Evolutionary conservation across 1,140 invertebrate species (phyloP), one percentile per base, ranked within the genome.

Genomic region (Heliothis subflexa): DNA sequence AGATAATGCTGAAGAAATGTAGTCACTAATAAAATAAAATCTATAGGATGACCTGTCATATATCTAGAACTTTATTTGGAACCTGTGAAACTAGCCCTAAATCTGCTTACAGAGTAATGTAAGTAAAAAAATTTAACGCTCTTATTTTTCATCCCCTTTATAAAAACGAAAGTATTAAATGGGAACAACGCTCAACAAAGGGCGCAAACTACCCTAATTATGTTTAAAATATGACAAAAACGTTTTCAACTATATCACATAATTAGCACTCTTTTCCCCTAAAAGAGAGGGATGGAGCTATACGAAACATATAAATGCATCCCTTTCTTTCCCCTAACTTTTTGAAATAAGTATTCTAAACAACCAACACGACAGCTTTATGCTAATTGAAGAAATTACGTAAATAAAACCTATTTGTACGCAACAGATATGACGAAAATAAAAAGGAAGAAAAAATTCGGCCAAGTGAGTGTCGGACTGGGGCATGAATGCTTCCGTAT

Each of bases 381-480:
- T 70, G 25, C 40, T 70, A 33, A 70, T 47, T 70, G 28, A 40
- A 9, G 5, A 70, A 70, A 70, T 54, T n/a, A 45, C 33, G 40
- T 16, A 64, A 55, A 64, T 40, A 33, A 33, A 70, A 52, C 18
- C 66, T 50, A 70, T 70, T 70, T 70, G 47, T 70, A 70, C 11
- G 47, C 66, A 18, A 70, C 47, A 52, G 49, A 33, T 70, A 54
- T 70, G 66, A 16, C 13, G 66, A 12, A 33, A 54, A 70, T 13
- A 68, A 16, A 49, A 66, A 28, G 4, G 10, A 18, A 2, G 21
- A 25, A 25, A 25, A 25, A 57, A 55, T 25, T 9, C 7, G 9
- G 61, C 2, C 2, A 45, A 64, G 33, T 64, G 9, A n/a, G n/a
- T n/a, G n/a, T n/a, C n/a, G n/a, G n/a, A n/a, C n/a, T n/a, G n/a